Conservation (phyloP, 2,888 invertebrate species). For the Cinara cedri region DNA sequence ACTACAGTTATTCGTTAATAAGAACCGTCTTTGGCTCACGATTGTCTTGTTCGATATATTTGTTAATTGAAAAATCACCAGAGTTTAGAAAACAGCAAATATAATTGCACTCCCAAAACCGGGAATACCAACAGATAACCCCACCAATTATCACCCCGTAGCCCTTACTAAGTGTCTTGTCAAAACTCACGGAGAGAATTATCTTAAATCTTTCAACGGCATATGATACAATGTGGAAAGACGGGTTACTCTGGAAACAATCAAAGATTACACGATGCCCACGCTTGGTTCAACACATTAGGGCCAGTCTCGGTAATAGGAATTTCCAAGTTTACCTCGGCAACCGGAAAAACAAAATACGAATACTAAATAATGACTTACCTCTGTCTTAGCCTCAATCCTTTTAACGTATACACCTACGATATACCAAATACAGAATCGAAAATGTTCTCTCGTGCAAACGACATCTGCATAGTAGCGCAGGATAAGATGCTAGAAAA, state of each 20-base stretch:
- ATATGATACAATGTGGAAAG: slow-evolving; percentile 21
- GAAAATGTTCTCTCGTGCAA: slow-evolving; percentile 6
- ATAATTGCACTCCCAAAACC: slow-evolving; percentile 15
- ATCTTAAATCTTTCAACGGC: background rate
- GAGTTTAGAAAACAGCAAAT: background rate
- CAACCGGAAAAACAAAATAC: background rate
- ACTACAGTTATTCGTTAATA: too few species aligned
- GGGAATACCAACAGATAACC: background rate
- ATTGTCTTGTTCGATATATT: background rate
- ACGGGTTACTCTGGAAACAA: slow-evolving; percentile 13
- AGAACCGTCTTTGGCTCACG: too few species aligned
- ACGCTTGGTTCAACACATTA: background rate
- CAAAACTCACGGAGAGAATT: background rate
- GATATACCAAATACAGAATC: slow-evolving; percentile 15
- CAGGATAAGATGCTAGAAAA: background rate
- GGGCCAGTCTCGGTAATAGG: background rate
- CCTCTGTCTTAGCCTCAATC: slow-evolving; percentile 6
- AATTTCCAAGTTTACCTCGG: slow-evolving; percentile 8
- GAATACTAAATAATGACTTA: too few species aligned
- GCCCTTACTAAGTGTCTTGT: background rate
- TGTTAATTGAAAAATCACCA: background rate
- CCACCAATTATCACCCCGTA: background rate
- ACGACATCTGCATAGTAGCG: slow-evolving; percentile 16
- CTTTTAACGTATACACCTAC: slow-evolving; percentile 8
- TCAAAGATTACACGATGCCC: slow-evolving; percentile 10